Evolutionary conservation across 2,797 vertebrate species (phyloP).

Genomic region (Crenichthys baileyi): DNA sequence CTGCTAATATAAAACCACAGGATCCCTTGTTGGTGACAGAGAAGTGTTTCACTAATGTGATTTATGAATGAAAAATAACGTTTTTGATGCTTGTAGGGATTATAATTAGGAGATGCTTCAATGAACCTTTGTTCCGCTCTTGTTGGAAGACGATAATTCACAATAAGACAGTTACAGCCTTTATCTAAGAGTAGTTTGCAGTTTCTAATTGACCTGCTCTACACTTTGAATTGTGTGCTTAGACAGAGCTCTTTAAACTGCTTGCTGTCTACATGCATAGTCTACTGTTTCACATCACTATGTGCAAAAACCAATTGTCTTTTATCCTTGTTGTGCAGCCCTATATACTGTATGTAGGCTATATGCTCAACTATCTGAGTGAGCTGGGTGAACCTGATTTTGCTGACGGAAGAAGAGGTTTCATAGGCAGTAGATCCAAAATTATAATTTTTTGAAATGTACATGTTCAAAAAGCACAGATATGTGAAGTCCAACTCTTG

Average conservation of each 20-base stretch:
- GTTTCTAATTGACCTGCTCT: neutral
- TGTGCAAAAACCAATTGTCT: constrained; percentile 9
- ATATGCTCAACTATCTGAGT: neutral
- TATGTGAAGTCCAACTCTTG: neutral
- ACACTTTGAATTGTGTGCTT: neutral
- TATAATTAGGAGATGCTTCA: neutral
- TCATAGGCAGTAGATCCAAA: neutral
- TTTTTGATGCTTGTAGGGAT: neutral
- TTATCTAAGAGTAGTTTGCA: neutral
- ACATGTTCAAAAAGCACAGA: neutral
- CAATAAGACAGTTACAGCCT: neutral
- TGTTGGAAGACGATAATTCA: neutral
- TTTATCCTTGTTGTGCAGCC: neutral
- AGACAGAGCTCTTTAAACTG: neutral
- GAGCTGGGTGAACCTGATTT: neutral
- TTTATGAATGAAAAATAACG: neutral
- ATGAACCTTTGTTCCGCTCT: neutral
- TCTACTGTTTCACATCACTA: constrained; percentile 11
- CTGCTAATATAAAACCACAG: constrained; percentile 24
- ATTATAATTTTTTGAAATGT: neutral
- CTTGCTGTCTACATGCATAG: constrained; percentile 18
- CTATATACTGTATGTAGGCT: neutral
- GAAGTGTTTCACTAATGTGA: constrained; percentile 18
- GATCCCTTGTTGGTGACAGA: constrained; percentile 9
- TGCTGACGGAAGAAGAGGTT: neutral